Evolutionary conservation across 2,797 vertebrate genomes (phyloP).

Genomic region (Coendou prehensilis): DNA sequence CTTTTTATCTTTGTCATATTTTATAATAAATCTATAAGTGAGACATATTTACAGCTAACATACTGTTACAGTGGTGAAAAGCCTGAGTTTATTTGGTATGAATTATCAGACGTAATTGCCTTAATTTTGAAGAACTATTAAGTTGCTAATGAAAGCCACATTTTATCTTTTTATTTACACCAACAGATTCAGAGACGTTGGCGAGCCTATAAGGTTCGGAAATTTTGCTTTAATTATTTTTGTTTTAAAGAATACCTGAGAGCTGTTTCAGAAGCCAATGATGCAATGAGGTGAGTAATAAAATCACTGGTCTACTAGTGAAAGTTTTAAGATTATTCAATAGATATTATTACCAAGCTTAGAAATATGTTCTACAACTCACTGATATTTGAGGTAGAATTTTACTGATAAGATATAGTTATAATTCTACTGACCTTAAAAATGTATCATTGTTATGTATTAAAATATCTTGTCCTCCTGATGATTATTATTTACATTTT

Average conservation of each 20-base stretch:
- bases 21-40: background rate
- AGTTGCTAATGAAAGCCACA: slow-evolving; percentile 59
- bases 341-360: background rate
- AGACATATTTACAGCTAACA: background rate
- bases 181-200: slow-evolving; percentile 95
- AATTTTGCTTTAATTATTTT: slow-evolving; percentile 94
- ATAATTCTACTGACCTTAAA: background rate
- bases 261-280: slow-evolving; percentile 91
- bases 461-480: background rate
- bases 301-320: background rate
- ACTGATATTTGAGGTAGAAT: slow-evolving; percentile 4
- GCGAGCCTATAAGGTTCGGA: slow-evolving; percentile 94
- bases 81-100: background rate
- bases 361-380: background rate
- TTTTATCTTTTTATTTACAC: slow-evolving; percentile 79
- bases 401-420: background rate
- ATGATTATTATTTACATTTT: background rate
- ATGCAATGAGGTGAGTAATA: slow-evolving; percentile 92
- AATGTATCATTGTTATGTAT: background rate
- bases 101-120: slow-evolving; percentile 19
- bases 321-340: slow-evolving; percentile 47
- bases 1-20: background rate
- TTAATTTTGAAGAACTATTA: slow-evolving; percentile 56
- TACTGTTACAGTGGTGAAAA: slow-evolving; percentile 23
- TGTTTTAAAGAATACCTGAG: slow-evolving; percentile 93